phyloP scores from a whole-genome alignment of 2,113 vertebrate genomes.

The Panurus biarmicus region DNA sequence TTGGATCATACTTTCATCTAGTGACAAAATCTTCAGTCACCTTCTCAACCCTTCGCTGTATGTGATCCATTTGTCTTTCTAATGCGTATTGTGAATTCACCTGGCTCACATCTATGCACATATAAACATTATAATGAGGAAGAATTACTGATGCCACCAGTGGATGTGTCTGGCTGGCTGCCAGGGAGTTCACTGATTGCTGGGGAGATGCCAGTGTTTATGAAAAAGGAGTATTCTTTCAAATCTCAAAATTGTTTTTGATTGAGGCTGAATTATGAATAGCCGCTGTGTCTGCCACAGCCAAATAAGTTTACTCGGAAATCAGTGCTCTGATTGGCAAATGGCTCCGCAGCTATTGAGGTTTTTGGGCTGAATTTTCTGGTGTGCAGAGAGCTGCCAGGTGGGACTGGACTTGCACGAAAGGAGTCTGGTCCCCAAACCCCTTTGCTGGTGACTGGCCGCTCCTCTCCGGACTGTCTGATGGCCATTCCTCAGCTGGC shows the following conservation, averaged over 20 bases:
- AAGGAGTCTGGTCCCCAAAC: background rate
- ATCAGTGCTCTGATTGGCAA: background rate
- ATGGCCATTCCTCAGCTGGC: background rate
- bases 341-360: accelerated
- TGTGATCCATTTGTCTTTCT: background rate
- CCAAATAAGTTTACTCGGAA: background rate
- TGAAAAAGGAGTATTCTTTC: constrained; percentile 39
- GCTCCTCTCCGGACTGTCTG: background rate
- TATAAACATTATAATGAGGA: constrained; percentile 20
- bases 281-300: background rate
- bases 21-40: background rate
- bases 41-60: background rate
- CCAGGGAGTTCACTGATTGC: constrained; percentile 19
- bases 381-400: background rate
- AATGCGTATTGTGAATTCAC: background rate
- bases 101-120: background rate
- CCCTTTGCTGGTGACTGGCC: background rate
- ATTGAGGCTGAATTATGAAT: constrained; percentile 29
- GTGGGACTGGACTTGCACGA: background rate
- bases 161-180: background rate
- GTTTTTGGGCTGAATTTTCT: background rate
- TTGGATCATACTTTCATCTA: background rate
- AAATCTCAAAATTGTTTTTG: constrained; percentile 39
- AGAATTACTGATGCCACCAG: constrained; percentile 7
- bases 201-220: background rate